Base-by-base conservation (phyloP, 1,140 invertebrate genomes). In the Saxidomus purpurata region DNA sequence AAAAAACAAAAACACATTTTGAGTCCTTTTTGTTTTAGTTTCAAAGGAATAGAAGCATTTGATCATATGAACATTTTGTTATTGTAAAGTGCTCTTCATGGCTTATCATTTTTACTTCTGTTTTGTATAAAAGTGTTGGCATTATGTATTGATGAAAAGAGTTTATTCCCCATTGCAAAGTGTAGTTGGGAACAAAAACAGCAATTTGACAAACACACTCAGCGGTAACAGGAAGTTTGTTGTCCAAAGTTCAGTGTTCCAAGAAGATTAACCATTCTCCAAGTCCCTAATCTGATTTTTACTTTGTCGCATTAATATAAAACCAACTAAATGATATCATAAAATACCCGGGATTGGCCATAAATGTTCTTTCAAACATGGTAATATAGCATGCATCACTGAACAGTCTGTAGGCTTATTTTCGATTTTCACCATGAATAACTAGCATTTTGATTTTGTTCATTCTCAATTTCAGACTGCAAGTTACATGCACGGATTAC, bases 321-420 rank as follows among this genome's bases (percentile, higher is more conserved):
- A 71, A 71, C 34, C 67, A 71, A 0, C 34, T 36, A 71, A 71
- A 71, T 71, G 34, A 71, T 71, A n/a, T 71, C 67, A 71, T 71
- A 71, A 71, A 71, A 71, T 71, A 28, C 25, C 34, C 38, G 67
- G 34, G 8, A 38, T 36, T 19, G 67, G 67, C 67, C 28, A 38
- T 19, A 22, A 67, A 15, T 9, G 28, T 67, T 34, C 34, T 6
- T 67, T 67, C 28, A 67, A 13, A 67, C 25, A 67, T 67, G 61
- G 3, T 31, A 67, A 67, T 67, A 31, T 67, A 11, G 28, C 28
- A 6, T 34, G 28, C 61, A 28, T 67, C 6, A 22, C 31, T 67
- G 13, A 13, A 28, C 28, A 31, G 28, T 67, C 8, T 67, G n/a
- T 67, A 9, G 61, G 25, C 8, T 67, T 67, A 31, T 67, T 28